Conservation (phyloP, 2,797 vertebrate species). For the Notamacropus eugenii region DNA sequence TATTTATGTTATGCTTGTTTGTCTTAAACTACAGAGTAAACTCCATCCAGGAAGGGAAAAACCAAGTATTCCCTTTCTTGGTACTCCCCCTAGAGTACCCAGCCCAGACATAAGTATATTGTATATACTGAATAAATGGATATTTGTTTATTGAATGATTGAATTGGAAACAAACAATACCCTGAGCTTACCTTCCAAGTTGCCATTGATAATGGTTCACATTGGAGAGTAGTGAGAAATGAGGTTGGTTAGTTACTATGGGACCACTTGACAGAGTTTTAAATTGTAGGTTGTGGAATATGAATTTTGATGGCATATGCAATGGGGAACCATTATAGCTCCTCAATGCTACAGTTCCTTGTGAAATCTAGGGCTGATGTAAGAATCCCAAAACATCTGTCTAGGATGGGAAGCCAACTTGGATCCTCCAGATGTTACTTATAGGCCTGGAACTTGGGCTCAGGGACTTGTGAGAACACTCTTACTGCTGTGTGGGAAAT, state of each 20-base stretch:
- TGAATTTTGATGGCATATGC: conserved; percentile 47
- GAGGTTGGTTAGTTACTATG: conserved; percentile 1
- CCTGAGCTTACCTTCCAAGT: not conserved
- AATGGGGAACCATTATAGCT: conserved; percentile 59
- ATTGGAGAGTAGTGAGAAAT: not conserved
- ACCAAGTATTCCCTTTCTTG: not conserved
- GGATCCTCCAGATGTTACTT: conserved; percentile 78
- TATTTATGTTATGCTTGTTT: not conserved
- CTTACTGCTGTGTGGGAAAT: conserved; percentile 51
- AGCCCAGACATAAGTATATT: not conserved
- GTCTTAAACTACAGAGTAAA: not conserved
- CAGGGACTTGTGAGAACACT: conserved; percentile 58
- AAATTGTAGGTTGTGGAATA: conserved; percentile 46
- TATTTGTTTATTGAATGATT: conserved; percentile 7
- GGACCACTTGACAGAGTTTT: conserved; percentile 23
- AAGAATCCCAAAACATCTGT: conserved; percentile 74
- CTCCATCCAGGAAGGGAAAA: not conserved
- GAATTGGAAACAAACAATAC: conserved; percentile 1
- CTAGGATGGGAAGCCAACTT: conserved; percentile 70
- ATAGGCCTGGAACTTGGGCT: not conserved
- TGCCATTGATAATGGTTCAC: not conserved
- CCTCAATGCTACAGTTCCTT: conserved; percentile 68
- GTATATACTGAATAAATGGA: conserved; percentile 2
- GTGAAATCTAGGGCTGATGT: conserved; percentile 71
- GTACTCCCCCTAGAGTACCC: not conserved